These are phyloP conservation scores for Aptenodytes forsteri DNA, from an alignment of 2,113 vertebrate genomes.

Conservation along the genomic window DNA sequence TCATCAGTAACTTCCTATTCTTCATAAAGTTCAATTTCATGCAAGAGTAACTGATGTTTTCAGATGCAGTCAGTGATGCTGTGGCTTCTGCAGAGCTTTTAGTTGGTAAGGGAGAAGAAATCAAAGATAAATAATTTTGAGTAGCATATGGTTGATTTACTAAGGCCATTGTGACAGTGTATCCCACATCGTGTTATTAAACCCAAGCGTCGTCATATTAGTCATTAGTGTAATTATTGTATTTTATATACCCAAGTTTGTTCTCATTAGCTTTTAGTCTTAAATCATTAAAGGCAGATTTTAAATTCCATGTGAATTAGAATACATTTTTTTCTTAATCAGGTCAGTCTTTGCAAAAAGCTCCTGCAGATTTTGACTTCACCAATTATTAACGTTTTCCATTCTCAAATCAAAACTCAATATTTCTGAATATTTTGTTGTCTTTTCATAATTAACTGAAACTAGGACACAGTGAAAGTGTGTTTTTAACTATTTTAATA, in stretches of 20 bases:
- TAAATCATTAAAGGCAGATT: not conserved
- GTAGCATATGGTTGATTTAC: not conserved
- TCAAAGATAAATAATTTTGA: constrained; percentile 31
- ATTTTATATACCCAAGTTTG: not conserved
- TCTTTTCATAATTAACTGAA: not conserved
- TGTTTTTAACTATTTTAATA: constrained; percentile 4
- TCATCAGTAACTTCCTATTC: constrained; percentile 55
- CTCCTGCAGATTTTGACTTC: not conserved
- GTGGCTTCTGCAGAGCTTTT: constrained; percentile 1
- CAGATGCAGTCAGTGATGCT: constrained; percentile 25
- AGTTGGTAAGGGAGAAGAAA: not conserved
- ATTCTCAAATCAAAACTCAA: not conserved
- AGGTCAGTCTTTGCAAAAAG: not conserved
- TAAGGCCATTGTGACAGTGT: not conserved
- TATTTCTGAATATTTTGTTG: not conserved
- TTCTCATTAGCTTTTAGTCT: not conserved
- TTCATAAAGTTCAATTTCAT: constrained; percentile 64
- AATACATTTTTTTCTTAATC: not conserved
- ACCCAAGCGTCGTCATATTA: not conserved
- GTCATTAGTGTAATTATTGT: not conserved
- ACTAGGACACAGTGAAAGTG: not conserved
- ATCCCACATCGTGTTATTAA: not conserved
- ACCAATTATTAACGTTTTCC: not conserved
- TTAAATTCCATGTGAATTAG: not conserved
- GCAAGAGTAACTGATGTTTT: constrained; percentile 66